These are phyloP conservation scores for Odocoileus virginianus DNA, from an alignment of 2,113 vertebrate species.

Conservation along the genomic window DNA sequence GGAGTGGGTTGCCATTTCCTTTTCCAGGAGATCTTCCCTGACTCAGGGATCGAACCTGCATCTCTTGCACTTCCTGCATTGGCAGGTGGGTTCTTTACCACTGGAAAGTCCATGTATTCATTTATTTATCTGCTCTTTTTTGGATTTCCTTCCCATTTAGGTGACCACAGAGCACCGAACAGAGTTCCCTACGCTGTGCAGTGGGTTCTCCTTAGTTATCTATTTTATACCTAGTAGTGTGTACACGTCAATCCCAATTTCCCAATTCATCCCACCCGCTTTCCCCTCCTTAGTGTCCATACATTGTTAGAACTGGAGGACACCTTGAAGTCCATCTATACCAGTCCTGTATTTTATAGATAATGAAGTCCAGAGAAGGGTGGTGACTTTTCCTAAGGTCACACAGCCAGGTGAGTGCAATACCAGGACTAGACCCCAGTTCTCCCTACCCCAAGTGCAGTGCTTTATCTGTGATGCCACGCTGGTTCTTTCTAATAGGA, in stretches of 20 bases:
- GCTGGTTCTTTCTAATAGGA: not conserved
- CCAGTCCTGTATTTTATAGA: not conserved
- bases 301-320: not conserved
- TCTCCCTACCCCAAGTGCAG: not conserved
- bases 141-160: not conserved
- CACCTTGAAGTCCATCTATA: not conserved
- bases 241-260: not conserved
- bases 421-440: not conserved
- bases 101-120: not conserved
- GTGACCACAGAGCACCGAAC: not conserved
- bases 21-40: not conserved
- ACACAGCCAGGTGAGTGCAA: not conserved
- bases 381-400: not conserved
- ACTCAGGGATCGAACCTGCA: rapidly evolving
- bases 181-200: not conserved
- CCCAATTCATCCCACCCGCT: not conserved
- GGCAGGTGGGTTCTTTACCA: not conserved
- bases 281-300: not conserved
- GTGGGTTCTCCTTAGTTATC: not conserved
- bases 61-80: not conserved
- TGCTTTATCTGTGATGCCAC: not conserved
- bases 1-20: not conserved
- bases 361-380: not conserved
- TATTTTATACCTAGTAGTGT: not conserved
- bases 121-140: not conserved